Conservation (phyloP, 2,888 invertebrate species). For the Timandra comae region DNA sequence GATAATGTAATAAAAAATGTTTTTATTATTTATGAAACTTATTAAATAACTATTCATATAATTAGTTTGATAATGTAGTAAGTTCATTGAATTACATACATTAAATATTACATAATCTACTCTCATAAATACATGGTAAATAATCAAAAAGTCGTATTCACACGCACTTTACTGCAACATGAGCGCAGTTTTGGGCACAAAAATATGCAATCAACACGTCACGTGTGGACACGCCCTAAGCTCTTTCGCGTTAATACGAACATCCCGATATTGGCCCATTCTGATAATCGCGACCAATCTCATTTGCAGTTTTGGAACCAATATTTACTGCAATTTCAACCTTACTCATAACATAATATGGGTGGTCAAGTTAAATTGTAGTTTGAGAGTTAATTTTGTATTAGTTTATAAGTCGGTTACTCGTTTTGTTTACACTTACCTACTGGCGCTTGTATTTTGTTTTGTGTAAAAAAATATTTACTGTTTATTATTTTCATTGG, state of each 20-base stretch:
- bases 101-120: too few species aligned
- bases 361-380: not conserved
- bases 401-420: constrained; percentile 42
- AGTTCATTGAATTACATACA: too few species aligned
- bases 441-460: too few species aligned
- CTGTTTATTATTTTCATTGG: too few species aligned
- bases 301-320: constrained; percentile 7
- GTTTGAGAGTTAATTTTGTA: constrained; percentile 13
- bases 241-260: constrained; percentile 61
- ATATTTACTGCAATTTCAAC: constrained; percentile 16
- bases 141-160: too few species aligned
- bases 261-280: constrained; percentile 60
- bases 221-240: constrained; percentile 55
- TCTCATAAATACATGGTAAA: too few species aligned
- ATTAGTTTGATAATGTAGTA: too few species aligned
- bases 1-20: too few species aligned
- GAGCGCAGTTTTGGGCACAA: constrained; percentile 48
- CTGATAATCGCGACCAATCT: constrained; percentile 40
- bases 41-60: too few species aligned
- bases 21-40: too few species aligned
- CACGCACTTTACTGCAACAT: too few species aligned
- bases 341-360: constrained; percentile 13
- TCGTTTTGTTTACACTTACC: constrained; percentile 6
- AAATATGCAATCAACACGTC: constrained; percentile 70
- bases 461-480: too few species aligned